Percentiles rank a stretch among this genome's conserved stretches.
Evolutionary conservation across 2,888 invertebrate genomes (phyloP).

Genomic region (Athalia circularis): DNA sequence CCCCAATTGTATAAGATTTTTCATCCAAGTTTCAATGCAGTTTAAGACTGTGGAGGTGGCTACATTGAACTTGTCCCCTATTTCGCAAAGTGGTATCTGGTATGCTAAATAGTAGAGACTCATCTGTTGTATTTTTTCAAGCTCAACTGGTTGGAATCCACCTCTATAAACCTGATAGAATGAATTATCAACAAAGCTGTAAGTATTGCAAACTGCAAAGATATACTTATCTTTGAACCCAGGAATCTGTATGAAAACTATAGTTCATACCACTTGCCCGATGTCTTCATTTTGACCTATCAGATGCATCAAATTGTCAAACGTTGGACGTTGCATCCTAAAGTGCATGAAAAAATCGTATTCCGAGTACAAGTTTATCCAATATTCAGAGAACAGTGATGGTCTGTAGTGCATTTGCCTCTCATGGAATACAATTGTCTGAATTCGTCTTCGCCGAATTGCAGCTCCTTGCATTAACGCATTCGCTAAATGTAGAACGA

Average conservation of each 20-base stretch:
- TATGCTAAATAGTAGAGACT: constrained; percentile 3
- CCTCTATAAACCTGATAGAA: constrained; percentile 6
- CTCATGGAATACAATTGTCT: not conserved
- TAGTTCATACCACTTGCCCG: too few relatives aligned
- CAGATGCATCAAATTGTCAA: constrained; percentile 6
- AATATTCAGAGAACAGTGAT: not conserved
- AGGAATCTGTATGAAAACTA: too few relatives aligned
- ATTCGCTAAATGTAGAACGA: not conserved
- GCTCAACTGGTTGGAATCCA: not conserved
- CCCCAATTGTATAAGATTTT: not conserved
- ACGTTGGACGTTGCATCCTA: constrained; percentile 1
- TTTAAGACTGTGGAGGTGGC: constrained; percentile 2
- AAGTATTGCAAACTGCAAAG: not conserved
- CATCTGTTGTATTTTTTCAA: not conserved
- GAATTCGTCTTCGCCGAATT: not conserved
- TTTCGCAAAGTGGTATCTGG: constrained; percentile 4
- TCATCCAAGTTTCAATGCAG: not conserved
- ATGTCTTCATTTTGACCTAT: not conserved
- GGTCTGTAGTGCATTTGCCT: constrained; percentile 8
- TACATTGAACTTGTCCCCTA: constrained; percentile 8
- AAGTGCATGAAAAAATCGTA: constrained; percentile 6
- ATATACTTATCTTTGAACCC: constrained; percentile 10
- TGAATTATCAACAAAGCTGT: not conserved
- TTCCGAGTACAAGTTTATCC: not conserved
- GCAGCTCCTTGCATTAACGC: not conserved